Conservation (phyloP, 2,888 invertebrate genomes). For the Cacoxenus indagator region DNA sequence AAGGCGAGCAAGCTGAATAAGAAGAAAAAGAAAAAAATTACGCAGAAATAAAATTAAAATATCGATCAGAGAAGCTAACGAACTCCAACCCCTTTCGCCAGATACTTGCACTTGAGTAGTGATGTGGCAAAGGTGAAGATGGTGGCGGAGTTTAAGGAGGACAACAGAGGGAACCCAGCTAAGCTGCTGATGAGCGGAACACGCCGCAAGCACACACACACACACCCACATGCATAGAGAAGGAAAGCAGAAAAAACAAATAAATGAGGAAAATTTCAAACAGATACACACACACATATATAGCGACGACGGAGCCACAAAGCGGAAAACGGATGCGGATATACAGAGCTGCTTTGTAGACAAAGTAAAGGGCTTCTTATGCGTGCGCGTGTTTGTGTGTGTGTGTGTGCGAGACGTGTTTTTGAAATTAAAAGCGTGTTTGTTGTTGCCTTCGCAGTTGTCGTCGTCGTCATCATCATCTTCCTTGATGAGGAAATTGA, state of each 20-base stretch:
- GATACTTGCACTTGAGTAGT: neutral
- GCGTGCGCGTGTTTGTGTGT: constrained; percentile 24
- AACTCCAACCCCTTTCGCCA: constrained; percentile 66
- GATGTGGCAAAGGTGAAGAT: neutral
- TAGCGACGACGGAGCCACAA: neutral
- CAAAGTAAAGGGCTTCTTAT: constrained; percentile 20
- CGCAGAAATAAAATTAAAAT: constrained; percentile 66
- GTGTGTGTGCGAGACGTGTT: constrained; percentile 49
- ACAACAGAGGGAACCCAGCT: constrained; percentile 30
- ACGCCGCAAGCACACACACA: neutral
- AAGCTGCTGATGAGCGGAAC: constrained; percentile 32
- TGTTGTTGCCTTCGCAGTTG: constrained; percentile 7
- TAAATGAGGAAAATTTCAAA: constrained; percentile 14
- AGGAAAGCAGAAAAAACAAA: neutral
- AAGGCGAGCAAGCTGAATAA: constrained; percentile 45
- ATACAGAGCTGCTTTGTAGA: constrained; percentile 22
- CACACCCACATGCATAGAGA: neutral
- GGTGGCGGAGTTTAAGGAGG: neutral
- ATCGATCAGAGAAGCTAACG: constrained; percentile 66
- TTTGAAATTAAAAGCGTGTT: constrained; percentile 61
- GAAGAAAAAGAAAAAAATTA: constrained; percentile 39
- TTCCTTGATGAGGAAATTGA: constrained; percentile 55
- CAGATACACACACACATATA: neutral
- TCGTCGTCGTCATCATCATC: constrained; percentile 1
- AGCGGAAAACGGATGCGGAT: constrained; percentile 22